These are phyloP conservation scores for Achlya flavicornis DNA, from an alignment of 2,888 invertebrate genomes.

Conservation along the genomic window DNA sequence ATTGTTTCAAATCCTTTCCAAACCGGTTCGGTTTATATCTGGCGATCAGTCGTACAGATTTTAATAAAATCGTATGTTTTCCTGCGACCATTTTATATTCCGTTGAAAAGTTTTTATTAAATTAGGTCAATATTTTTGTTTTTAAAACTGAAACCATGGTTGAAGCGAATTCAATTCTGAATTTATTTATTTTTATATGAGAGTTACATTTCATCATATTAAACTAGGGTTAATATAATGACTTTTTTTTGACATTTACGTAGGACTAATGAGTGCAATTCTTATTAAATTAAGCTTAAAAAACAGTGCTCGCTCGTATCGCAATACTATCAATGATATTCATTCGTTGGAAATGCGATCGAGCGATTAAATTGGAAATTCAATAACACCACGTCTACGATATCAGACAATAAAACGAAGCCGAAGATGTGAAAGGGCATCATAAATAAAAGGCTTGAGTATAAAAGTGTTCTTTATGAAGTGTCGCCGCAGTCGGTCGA, in stretches of 20 bases:
- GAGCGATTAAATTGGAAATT: constrained; percentile 55
- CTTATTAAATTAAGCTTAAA: not conserved
- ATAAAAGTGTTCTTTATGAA: constrained; percentile 83
- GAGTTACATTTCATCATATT: too few relatives aligned
- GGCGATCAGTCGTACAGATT: not conserved
- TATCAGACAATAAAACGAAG: constrained; percentile 70
- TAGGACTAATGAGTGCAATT: not conserved
- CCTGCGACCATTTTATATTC: too few relatives aligned
- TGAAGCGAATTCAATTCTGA: too few relatives aligned
- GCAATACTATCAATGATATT: constrained; percentile 4
- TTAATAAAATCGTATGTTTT: not conserved
- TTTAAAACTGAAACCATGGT: too few relatives aligned
- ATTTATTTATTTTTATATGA: too few relatives aligned
- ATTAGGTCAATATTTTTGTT: too few relatives aligned
- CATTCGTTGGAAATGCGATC: constrained; percentile 18
- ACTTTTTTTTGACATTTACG: too few relatives aligned
- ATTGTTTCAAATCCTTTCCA: not conserved
- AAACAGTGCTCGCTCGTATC: not conserved
- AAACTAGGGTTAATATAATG: too few relatives aligned
- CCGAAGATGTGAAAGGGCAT: constrained; percentile 73
- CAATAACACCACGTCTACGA: constrained; percentile 57
- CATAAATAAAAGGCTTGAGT: constrained; percentile 81
- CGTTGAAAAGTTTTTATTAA: too few relatives aligned
- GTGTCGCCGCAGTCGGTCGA: constrained; percentile 69
- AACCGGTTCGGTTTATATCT: not conserved